Evolutionary conservation across 1,140 invertebrate genomes (phyloP).

Genomic region (Meloidogyne floridensis): DNA sequence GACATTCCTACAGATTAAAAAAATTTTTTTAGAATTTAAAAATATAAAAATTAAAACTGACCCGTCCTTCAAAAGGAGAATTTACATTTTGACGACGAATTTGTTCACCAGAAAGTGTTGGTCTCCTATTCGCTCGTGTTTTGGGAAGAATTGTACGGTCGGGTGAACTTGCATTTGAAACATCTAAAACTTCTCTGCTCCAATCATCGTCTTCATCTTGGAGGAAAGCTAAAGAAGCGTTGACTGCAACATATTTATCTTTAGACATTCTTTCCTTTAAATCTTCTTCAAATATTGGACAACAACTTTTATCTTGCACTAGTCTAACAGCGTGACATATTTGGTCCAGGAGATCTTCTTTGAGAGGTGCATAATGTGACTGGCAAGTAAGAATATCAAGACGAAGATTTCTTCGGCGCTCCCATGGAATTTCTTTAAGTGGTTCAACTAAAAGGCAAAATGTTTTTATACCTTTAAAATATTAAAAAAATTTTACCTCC

Average conservation of each 20-base stretch:
- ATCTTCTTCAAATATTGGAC: constrained; percentile 22
- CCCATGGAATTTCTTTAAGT: constrained; percentile 10
- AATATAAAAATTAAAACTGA: neutral
- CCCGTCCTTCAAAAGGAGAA: constrained; percentile 21
- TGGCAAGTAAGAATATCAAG: constrained; percentile 11
- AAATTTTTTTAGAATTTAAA: neutral
- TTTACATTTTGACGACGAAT: constrained; percentile 18
- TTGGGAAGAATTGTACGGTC: neutral
- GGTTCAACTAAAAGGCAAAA: constrained; percentile 7
- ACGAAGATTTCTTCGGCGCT: constrained; percentile 6
- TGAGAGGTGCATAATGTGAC: constrained; percentile 10
- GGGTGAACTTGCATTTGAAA: constrained; percentile 22
- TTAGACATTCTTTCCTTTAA: neutral
- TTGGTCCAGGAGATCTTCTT: constrained; percentile 14
- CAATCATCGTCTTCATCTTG: constrained; percentile 30
- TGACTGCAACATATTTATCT: constrained; percentile 24
- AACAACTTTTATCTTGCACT: neutral
- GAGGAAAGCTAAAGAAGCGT: constrained; percentile 22
- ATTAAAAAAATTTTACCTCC: neutral
- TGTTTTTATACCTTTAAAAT: neutral
- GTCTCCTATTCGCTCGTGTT: constrained; percentile 12
- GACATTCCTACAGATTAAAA: constrained; percentile 17
- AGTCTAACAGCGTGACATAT: constrained; percentile 15
- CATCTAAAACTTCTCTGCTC: constrained; percentile 26
- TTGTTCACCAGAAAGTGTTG: constrained; percentile 20